Evolutionary conservation across 2,113 vertebrate genomes (phyloP), one percentile per base, ranked within the genome.

Genomic region (Corythornis cristatus): DNA sequence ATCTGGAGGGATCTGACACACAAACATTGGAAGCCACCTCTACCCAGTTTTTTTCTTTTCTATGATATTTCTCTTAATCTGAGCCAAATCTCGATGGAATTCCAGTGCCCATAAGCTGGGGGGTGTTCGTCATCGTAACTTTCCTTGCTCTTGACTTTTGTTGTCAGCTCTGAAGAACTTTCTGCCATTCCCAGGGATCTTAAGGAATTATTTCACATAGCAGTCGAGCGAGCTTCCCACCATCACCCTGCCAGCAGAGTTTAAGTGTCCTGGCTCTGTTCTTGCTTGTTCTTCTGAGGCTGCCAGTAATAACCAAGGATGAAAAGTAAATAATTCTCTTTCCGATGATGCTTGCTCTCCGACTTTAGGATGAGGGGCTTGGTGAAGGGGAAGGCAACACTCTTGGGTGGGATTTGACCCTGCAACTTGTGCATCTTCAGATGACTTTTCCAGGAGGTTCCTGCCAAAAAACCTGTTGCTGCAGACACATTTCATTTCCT

Each of bases 321-420:
- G 53, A 67, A 20, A 64, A 84, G 43, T 8, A 28, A 70, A n/a
- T 26, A 11, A 20, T 45, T 56, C 29, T 3, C 5, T 3, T 22
- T 28, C 22, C 33, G 7, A 25, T 9, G 37, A 3, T 42, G 66
- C 50, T 35, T 67, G 65, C 35, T 1, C 1, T 16, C 91, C 60
- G 25, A 6, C 1, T 0, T 26, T 31, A 74, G 61, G n/a, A 19
- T 14, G 16, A 6, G 28, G 26, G 7, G 12, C 3, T 83, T 61
- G n/a, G 75, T 1, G 19, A 26, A 40, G 0, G 3, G 2, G 11
- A 15, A 48, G 35, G 50, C 57, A 21, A 7, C 0, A 0, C 21
- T 72, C 56, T 57, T 0, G 0, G 61, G 3, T 45, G 90, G 72
- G 71, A n/a, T 76, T 57, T 51, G 13, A 1, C 48, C 8, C 0